Percentiles rank a stretch among this genome's conserved stretches.
These are phyloP conservation scores for Novumbra hubbsi DNA, from an alignment of 2,797 vertebrate genomes.

Conservation along the genomic window DNA sequence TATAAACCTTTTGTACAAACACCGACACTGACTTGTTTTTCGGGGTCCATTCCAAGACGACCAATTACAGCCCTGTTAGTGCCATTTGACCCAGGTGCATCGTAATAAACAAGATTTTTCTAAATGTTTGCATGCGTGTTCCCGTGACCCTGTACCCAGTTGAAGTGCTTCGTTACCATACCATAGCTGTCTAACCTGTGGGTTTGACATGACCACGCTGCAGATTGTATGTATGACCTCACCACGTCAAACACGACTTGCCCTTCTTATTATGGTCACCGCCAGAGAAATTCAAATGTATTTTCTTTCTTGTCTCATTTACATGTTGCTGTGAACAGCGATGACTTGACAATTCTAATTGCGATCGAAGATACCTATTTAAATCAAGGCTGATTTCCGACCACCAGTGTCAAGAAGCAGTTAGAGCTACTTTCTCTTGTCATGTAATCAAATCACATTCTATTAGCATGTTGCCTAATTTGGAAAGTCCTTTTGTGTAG, in stretches of 20 bases:
- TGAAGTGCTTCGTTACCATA: too few species aligned
- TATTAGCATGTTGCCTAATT: background rate
- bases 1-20: too few species aligned
- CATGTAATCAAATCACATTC: constrained; percentile 15
- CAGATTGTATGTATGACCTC: too few species aligned
- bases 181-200: too few species aligned
- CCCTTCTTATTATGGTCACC: background rate
- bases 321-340: background rate
- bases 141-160: too few species aligned
- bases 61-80: too few species aligned
- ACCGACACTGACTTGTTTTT: too few species aligned
- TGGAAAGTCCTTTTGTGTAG: background rate
- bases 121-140: too few species aligned
- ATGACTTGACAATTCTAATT: background rate
- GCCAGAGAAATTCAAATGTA: background rate
- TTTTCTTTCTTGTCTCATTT: background rate
- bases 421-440: constrained; percentile 5
- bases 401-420: background rate
- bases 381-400: background rate
- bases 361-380: constrained; percentile 6
- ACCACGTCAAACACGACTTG: background rate
- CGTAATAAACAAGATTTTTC: too few species aligned
- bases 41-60: too few species aligned
- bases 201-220: too few species aligned
- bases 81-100: too few species aligned